Evolutionary conservation across 2,113 vertebrate species (phyloP).

Genomic region (Petrocephalus microphthalmus): DNA sequence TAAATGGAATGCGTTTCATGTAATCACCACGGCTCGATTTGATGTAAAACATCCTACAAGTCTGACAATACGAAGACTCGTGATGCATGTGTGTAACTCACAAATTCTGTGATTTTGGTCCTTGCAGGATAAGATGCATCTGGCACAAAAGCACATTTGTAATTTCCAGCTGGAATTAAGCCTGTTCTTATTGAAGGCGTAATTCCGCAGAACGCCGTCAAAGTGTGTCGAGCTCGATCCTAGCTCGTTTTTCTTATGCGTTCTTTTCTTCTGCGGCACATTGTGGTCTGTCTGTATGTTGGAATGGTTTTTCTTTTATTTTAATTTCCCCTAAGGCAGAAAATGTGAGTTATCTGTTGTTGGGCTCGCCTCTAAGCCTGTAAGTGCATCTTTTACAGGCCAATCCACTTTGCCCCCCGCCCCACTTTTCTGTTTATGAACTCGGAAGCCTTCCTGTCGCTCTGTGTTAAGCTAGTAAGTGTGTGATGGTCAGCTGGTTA

Average conservation of each 20-base stretch:
- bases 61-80: background rate
- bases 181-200: background rate
- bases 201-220: background rate
- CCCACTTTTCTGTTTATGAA: background rate
- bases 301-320: background rate
- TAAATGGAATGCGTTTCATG: background rate
- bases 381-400: background rate
- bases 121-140: background rate
- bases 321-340: background rate
- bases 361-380: background rate
- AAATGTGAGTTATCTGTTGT: background rate
- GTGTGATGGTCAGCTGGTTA: background rate
- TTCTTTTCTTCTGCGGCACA: background rate
- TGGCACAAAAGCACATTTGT: conserved; percentile 1
- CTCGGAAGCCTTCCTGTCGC: background rate
- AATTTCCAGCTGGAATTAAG: background rate
- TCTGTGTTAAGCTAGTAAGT: background rate
- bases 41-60: background rate
- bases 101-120: background rate
- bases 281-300: background rate
- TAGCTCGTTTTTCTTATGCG: background rate
- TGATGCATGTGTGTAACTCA: background rate
- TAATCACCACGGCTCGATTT: background rate
- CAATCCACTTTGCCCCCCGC: background rate
- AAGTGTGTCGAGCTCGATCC: background rate